phyloP scores from a whole-genome alignment of 2,888 invertebrate species.

The Nipponacmea schrenckii region DNA sequence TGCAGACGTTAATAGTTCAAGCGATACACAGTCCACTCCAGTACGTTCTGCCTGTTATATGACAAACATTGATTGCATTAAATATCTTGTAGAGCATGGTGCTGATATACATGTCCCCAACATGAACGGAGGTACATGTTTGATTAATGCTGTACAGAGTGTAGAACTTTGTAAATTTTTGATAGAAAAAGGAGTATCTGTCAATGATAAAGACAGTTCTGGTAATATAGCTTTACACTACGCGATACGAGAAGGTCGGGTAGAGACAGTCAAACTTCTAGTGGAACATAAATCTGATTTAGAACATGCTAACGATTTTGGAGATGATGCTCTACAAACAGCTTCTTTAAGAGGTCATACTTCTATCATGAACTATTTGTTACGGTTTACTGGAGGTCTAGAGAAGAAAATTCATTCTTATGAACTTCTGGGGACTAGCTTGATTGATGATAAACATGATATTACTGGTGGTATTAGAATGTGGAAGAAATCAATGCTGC shows the following conservation, averaged over 20 bases:
- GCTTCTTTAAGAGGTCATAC: constrained; percentile 80
- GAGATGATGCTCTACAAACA: constrained; percentile 89
- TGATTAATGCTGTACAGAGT: constrained; percentile 92
- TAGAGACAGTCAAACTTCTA: constrained; percentile 85
- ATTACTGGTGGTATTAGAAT: constrained; percentile 59
- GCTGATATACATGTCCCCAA: constrained; percentile 80
- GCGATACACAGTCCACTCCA: constrained; percentile 85
- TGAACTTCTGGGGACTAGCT: constrained; percentile 88
- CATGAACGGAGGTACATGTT: constrained; percentile 91
- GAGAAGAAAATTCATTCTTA: constrained; percentile 84
- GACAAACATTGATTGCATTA: constrained; percentile 68
- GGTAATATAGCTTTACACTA: constrained; percentile 92
- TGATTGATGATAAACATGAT: constrained; percentile 87
- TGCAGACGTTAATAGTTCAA: constrained; percentile 86
- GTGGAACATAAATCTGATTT: constrained; percentile 81
- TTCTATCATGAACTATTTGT: constrained; percentile 73
- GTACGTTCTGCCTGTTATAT: constrained; percentile 93
- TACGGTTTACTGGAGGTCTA: constrained; percentile 62
- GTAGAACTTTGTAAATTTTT: constrained; percentile 83
- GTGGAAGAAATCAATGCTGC: constrained; percentile 83
- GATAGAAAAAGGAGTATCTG: constrained; percentile 81
- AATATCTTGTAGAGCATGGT: constrained; percentile 61
- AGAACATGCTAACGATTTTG: constrained; percentile 79
- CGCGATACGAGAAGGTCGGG: constrained; percentile 78
- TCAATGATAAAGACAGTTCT: constrained; percentile 89